Evolutionary conservation across 2,888 invertebrate genomes (phyloP), one percentile per base, ranked within the genome.

Genomic region (Eretmocerus hayati): DNA sequence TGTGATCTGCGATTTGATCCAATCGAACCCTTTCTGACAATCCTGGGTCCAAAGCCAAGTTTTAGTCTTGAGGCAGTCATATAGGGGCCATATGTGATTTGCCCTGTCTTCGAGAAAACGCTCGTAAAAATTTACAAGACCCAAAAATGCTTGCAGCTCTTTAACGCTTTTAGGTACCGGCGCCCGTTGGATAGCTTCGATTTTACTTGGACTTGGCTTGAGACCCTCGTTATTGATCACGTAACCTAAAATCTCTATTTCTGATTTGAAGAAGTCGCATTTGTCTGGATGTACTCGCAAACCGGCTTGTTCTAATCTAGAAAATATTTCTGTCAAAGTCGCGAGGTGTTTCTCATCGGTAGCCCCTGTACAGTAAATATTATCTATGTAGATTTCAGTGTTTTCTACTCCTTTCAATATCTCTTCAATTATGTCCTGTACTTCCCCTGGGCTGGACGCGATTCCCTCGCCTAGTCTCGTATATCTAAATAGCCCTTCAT

Each of bases 371-470:
- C 63, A 56, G 48, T 58, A 59, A 4, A 62, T 59, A 36, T 62
- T 61, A 44, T 63, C 61, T n/a, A 61, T 42, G 48, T 59, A 65
- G 9, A 59, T 56, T 31, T 56, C 50, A n/a, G 62, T 60, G 2
- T 63, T 59, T 36, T 54, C 50, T 18, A 65, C 59, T 20, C 58
- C 61, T 37, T 56, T 42, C 8, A 64, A 33, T 18, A 62, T 42
- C 22, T 58, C 55, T 41, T 65, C 61, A 43, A 67, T 61, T 35
- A 56, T 47, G 2, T 63, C 42, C 54, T 69, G 64, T 55, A 58
- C 67, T 46, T 60, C 62, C 8, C 62, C 63, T n/a, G 67, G 64
- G 18, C 64, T 66, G 42, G 60, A 56, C 1, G 65, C 60, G 9
- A 68, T 49, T 2, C 65, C 68, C 47, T 62, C 66, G 56, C 62